phyloP scores from a whole-genome alignment of 2,113 vertebrate genomes.

The Ploceus nigricollis region DNA sequence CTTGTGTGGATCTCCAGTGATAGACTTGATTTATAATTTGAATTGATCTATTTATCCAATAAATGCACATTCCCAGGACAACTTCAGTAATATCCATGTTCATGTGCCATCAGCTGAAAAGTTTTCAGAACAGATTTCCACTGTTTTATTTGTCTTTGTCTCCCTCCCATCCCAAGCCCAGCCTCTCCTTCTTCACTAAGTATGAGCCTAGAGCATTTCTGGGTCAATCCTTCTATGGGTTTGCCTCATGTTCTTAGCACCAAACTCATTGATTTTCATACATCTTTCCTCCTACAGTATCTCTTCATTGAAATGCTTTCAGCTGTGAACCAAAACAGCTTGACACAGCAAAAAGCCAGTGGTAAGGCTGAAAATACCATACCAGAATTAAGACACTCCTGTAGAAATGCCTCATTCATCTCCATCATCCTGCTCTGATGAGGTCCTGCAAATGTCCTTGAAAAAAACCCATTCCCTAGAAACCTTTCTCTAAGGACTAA shows the following conservation, averaged over 20 bases:
- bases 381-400: neutral
- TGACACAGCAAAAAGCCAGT: slow-evolving; percentile 7
- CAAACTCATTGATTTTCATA: slow-evolving; percentile 14
- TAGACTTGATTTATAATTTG: neutral
- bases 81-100: neutral
- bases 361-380: neutral
- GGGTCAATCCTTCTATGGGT: neutral
- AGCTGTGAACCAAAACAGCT: slow-evolving; percentile 5
- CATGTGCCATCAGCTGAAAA: neutral
- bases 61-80: neutral
- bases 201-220: neutral
- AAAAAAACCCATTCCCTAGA: neutral
- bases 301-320: slow-evolving; percentile 4
- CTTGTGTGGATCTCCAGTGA: neutral
- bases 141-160: neutral
- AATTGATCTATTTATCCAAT: neutral
- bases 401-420: neutral
- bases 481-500: slow-evolving; percentile 5
- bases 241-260: neutral
- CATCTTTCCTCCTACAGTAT: neutral
- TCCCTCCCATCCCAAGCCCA: neutral
- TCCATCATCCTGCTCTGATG: neutral
- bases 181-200: neutral
- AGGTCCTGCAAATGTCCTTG: neutral
- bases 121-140: neutral